Evolutionary conservation across 2,797 vertebrate species (phyloP), one percentile per base, ranked within the genome.

Genomic region (Betta splendens): DNA sequence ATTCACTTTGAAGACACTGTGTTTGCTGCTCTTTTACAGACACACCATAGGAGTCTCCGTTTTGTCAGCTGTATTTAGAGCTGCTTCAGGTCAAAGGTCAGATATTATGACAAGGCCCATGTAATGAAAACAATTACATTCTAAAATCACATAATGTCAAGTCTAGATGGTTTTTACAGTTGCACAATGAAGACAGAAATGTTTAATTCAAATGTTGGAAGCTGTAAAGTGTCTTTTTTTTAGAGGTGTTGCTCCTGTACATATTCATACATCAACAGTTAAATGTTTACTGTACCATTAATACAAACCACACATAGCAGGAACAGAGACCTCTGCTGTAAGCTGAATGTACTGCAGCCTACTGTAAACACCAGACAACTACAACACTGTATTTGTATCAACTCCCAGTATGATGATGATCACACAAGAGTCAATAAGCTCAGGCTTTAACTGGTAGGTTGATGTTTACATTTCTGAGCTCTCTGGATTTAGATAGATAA

Each of bases 321-420:
- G 67, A 64, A 77, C 63, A 76, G 84, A 81, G 83, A 37, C 83
- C 79, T 89, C 85, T 85, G 77, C 81, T 87, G 82, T 58, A 72
- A 44, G 32, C 42, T 66, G 3, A 20, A 39, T 25, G 79, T 70
- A 84, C 70, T 85, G 47, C 84, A 64, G 5, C 22, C 42, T 44
- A 15, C 35, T 61, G 17, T 33, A 43, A 13, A 31, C 22, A 9
- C 22, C 6, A 39, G 8, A 33, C 12, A 66, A 8, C 5, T 31
- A 35, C 32, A 21, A 12, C 18, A 39, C 16, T 57, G 23, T 28
- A 68, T 10, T 29, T 10, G 28, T 17, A 13, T 23, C n/a, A n/a
- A 22, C 3, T 28, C 21, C 12, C 10, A 31, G 38, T 46, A 50
- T 20, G 7, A 33, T 22, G 13, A 56, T 52, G 31, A 26, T 17